phyloP scores from a whole-genome alignment of 1,140 invertebrate species.

The Penaeus chinensis region DNA sequence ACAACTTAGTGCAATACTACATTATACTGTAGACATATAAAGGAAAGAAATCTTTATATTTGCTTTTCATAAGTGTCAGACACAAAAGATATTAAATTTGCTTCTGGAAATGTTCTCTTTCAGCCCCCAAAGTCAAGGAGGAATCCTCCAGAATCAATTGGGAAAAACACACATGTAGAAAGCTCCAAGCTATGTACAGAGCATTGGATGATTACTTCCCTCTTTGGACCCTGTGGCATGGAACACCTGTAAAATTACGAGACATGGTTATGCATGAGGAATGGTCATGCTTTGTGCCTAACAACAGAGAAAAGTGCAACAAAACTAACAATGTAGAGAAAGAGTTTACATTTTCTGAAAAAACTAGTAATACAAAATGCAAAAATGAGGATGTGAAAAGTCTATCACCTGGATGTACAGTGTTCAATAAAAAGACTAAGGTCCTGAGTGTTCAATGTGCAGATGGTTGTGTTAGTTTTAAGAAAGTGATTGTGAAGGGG shows the following conservation, averaged over 20 bases:
- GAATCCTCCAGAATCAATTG: conserved; percentile 36
- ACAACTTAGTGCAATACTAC: too few species aligned
- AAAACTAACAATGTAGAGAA: neutral
- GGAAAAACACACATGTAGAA: conserved; percentile 29
- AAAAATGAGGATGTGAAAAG: neutral
- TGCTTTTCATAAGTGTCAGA: neutral
- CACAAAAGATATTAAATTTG: neutral
- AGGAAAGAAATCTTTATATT: neutral
- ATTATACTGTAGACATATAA: too few species aligned
- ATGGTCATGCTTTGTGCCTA: conserved; percentile 2
- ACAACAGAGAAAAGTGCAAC: neutral
- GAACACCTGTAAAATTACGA: conserved; percentile 33
- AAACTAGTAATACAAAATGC: neutral
- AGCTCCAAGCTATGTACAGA: conserved; percentile 50
- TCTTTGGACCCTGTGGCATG: conserved; percentile 56
- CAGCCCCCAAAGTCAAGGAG: conserved; percentile 57
- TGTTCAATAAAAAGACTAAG: conserved; percentile 28
- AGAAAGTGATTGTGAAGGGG: conserved; percentile 46
- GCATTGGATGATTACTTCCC: conserved; percentile 61
- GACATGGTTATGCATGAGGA: conserved; percentile 50
- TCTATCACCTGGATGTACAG: conserved; percentile 9
- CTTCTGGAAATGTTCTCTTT: neutral
- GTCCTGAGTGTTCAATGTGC: conserved; percentile 48
- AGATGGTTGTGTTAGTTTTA: conserved; percentile 53
- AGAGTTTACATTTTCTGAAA: neutral